phyloP scores from a whole-genome alignment of 2,797 vertebrate genomes.

The Tapirus indicus region DNA sequence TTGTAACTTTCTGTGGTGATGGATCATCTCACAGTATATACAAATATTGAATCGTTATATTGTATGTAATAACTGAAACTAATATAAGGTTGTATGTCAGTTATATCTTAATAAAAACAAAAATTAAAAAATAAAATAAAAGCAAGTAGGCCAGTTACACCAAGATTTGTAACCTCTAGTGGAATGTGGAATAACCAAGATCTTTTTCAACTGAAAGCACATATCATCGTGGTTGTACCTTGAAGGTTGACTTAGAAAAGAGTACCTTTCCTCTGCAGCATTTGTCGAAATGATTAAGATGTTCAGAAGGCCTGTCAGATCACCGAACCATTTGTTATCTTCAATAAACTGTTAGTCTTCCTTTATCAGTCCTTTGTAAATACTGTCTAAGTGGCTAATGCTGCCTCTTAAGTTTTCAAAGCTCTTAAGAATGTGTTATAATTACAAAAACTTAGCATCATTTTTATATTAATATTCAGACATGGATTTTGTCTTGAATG shows the following conservation, averaged over 20 bases:
- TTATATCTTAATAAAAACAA: neutral
- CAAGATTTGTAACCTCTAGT: neutral
- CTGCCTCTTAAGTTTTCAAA: neutral
- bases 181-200: neutral
- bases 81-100: neutral
- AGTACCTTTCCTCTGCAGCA: neutral
- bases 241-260: neutral
- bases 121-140: neutral
- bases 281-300: neutral
- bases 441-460: no score
- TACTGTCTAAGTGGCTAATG: neutral
- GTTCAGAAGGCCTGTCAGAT: neutral
- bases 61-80: neutral
- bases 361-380: neutral
- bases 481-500: neutral
- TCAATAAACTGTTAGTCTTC: neutral
- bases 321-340: neutral
- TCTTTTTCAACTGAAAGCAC: neutral
- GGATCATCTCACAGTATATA: neutral
- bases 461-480: neutral
- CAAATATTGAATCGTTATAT: neutral
- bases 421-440: neutral
- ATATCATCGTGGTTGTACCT: fast-evolving
- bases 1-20: neutral
- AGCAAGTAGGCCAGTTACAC: neutral